Conservation (phyloP, 1,140 invertebrate species). For the Euborellia annulipes region DNA sequence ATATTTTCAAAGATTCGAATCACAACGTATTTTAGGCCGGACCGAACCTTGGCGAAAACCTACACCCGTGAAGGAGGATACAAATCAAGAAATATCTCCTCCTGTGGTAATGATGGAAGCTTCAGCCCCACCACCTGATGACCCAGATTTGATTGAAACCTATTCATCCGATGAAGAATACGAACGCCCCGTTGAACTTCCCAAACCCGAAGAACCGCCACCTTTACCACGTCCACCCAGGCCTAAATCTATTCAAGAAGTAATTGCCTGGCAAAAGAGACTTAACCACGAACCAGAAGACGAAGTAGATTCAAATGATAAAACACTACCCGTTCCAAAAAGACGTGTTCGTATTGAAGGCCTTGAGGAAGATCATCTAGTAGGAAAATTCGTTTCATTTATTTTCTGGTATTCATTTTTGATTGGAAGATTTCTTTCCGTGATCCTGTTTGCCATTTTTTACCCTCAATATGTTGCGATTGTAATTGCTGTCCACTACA, state of each 20-base stretch:
- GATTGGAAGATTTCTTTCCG: constrained; percentile 43
- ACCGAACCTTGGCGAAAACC: constrained; percentile 50
- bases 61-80: constrained; percentile 16
- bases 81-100: constrained; percentile 11
- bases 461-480: constrained; percentile 39
- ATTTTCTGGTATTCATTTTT: constrained; percentile 57
- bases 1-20: constrained; percentile 55
- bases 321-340: constrained; percentile 17
- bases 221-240: not conserved
- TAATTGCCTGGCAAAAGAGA: not conserved
- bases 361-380: constrained; percentile 48
- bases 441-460: constrained; percentile 50
- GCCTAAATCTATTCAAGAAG: not conserved
- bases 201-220: not conserved
- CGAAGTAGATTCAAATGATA: not conserved
- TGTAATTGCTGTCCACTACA: constrained; percentile 39
- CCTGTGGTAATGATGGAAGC: constrained; percentile 18
- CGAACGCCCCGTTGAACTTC: constrained; percentile 14
- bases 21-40: constrained; percentile 51
- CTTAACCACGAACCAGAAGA: not conserved
- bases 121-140: constrained; percentile 17
- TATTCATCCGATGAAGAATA: constrained; percentile 23
- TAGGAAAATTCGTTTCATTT: constrained; percentile 44
- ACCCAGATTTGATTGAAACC: constrained; percentile 20
- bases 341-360: constrained; percentile 29